These are phyloP conservation scores for Apis laboriosa DNA, from an alignment of 1,140 invertebrate species.

Conservation along the genomic window DNA sequence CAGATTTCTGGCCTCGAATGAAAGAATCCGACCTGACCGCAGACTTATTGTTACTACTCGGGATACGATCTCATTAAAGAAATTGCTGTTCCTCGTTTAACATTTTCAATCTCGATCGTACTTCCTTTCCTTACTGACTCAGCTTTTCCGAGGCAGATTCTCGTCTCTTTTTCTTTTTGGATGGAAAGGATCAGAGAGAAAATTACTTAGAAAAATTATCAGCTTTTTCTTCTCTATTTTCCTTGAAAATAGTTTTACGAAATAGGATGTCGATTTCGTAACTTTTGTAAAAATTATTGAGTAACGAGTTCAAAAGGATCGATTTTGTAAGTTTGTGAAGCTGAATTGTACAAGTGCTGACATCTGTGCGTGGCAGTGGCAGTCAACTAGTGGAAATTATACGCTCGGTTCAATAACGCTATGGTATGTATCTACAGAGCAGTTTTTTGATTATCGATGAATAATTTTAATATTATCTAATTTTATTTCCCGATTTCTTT, in stretches of 20 bases:
- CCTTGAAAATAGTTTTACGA: no score
- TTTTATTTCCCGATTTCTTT: no score
- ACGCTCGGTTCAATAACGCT: neutral
- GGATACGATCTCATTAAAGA: constrained; percentile 32
- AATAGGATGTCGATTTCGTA: no score
- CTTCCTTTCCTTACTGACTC: constrained; percentile 4
- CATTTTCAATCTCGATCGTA: constrained; percentile 32
- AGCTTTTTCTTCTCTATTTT: neutral
- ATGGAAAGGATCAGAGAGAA: neutral
- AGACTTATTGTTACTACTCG: constrained; percentile 50
- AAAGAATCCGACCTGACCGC: constrained; percentile 59
- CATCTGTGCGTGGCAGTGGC: neutral
- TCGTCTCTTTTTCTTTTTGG: neutral
- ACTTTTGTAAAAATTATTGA: neutral
- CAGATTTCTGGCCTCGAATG: constrained; percentile 9
- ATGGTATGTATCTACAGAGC: neutral
- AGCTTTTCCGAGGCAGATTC: neutral
- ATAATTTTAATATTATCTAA: no score
- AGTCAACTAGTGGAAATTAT: no score
- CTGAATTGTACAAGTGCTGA: neutral
- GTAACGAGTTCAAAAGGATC: no score
- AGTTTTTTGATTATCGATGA: neutral
- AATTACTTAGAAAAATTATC: neutral
- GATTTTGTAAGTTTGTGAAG: no score
- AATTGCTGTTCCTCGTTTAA: constrained; percentile 27